phyloP scores from a whole-genome alignment of 2,797 vertebrate genomes.

The Acropternis orthonyx region DNA sequence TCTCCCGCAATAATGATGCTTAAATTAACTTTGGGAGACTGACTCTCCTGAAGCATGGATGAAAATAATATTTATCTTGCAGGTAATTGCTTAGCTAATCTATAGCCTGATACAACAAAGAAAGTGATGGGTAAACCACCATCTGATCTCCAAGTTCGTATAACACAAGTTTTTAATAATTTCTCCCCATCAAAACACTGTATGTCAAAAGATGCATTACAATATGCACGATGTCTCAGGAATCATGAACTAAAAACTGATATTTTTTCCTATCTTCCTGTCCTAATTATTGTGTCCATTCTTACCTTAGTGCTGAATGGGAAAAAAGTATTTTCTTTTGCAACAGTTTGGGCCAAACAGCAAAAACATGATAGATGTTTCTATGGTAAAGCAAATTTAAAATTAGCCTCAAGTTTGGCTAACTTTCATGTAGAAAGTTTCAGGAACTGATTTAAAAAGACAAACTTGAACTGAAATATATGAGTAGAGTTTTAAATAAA shows the following conservation, averaged over 20 bases:
- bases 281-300: background rate
- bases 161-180: background rate
- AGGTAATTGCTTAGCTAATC: background rate
- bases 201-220: background rate
- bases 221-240: accelerated
- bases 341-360: background rate
- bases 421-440: background rate
- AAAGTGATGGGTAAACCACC: background rate
- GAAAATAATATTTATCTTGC: background rate
- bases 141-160: background rate
- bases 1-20: background rate
- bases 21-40: background rate
- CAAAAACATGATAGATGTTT: background rate
- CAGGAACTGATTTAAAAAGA: background rate
- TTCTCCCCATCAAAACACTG: background rate
- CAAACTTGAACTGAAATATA: background rate
- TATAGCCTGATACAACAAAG: background rate
- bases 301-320: background rate
- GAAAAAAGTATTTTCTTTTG: background rate
- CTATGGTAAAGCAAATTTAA: background rate
- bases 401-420: background rate
- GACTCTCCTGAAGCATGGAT: background rate
- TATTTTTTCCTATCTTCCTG: background rate
- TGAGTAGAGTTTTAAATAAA: background rate
- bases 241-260: background rate